Evolutionary conservation across 2,797 vertebrate species (phyloP), one percentile per base, ranked within the genome.

Genomic region (Xiphorhynchus erythropygius): DNA sequence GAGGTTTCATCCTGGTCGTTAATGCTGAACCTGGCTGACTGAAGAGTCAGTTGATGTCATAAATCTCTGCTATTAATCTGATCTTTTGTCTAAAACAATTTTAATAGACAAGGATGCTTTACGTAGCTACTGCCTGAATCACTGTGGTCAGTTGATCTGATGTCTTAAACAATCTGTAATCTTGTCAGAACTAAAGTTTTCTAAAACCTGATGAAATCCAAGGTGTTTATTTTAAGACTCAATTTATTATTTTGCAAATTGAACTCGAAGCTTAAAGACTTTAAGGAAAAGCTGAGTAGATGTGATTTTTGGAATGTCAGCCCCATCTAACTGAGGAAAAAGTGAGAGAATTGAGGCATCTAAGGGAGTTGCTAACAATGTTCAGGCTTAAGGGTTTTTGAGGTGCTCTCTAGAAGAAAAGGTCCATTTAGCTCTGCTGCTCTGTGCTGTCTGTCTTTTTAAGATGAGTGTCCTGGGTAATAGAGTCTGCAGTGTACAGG

Each of bases 61-160:
- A 88, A 91, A 86, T 84, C 65, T 87, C 59, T 74, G 25, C 47
- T 69, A 52, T 52, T 92, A 88, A 93, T 65, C 42, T 81, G 78
- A 76, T 62, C 39, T 71, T 88, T 73, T 82, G 35, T 41, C 55
- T 76, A 42, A 57, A 96, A 30, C 18, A 78, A 25, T 82, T 91
- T 88, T 93, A 93, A 81, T 79, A 42, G 63, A 32, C 15, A 41
- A 47, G 25, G 47, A 83, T 94, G 57, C 52, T 93, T 94, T 73
- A 76, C 57, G 73, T 90, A 90, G 53, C 81, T 93, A 6, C 24
- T 69, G 65, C 33, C 50, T 93, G 92, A 93, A 67, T 95, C 89
- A 84, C 13, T 65, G 70, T 49, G 44, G 59, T 75, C 59, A 91
- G 70, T 84, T 78, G 76, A 42, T 89, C 30, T 65, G 79, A 19